Conservation (phyloP, 2,888 invertebrate genomes). For the Caenorhabditis auriculariae region DNA sequence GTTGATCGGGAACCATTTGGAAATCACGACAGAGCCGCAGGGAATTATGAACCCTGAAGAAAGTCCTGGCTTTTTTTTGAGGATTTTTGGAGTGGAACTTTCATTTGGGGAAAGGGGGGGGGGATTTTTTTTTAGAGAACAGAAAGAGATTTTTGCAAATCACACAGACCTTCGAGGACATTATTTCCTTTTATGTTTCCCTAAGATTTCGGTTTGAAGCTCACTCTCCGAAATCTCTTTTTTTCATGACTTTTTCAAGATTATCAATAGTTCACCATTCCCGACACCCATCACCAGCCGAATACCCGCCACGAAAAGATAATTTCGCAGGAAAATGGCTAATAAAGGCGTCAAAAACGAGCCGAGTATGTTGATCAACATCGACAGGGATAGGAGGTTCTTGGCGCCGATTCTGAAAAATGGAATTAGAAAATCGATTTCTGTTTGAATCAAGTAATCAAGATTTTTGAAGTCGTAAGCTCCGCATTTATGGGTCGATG, state of each 20-base stretch:
- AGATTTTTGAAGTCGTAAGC: too few relatives aligned
- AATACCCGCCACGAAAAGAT: conserved; percentile 28
- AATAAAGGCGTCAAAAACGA: conserved; percentile 42
- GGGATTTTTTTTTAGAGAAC: too few relatives aligned
- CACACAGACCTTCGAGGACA: too few relatives aligned
- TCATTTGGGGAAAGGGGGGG: background rate
- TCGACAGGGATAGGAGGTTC: conserved; percentile 35
- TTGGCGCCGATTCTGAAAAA: conserved; percentile 49
- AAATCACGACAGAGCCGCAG: conserved; percentile 49
- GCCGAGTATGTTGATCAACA: conserved; percentile 41
- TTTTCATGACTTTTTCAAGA: too few relatives aligned
- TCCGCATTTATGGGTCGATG: too few relatives aligned
- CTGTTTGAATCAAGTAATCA: too few relatives aligned
- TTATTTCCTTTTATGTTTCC: too few relatives aligned
- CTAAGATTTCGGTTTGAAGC: too few relatives aligned
- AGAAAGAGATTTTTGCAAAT: too few relatives aligned
- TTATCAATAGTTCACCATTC: conserved; percentile 38
- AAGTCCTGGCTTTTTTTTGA: background rate
- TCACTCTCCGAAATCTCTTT: too few relatives aligned
- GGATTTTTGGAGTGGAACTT: background rate
- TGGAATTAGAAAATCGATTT: background rate
- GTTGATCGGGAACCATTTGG: conserved; percentile 57
- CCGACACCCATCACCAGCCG: conserved; percentile 55
- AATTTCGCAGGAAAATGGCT: conserved; percentile 28
- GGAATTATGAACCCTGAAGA: conserved; percentile 52